Conservation (phyloP, 1,140 invertebrate genomes). For the Plutomurus gul region DNA sequence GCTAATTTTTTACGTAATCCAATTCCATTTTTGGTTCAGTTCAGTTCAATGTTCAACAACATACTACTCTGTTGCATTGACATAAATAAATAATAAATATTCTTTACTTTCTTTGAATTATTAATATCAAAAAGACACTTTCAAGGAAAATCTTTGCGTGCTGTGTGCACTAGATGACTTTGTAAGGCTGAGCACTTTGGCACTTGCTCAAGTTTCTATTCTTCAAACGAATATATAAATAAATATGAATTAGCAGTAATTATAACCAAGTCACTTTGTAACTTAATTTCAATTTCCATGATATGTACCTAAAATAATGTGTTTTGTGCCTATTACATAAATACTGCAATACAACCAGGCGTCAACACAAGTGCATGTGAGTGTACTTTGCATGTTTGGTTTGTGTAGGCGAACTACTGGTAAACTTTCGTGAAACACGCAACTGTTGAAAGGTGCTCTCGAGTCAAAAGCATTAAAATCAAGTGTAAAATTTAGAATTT, state of each 20-base stretch:
- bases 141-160: too few species aligned
- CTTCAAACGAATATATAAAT: too few species aligned
- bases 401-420: neutral
- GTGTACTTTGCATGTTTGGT: neutral
- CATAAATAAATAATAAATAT: neutral
- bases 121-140: neutral
- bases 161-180: too few species aligned
- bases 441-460: neutral
- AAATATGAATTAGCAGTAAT: too few species aligned
- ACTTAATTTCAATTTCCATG: too few species aligned
- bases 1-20: conserved; percentile 22
- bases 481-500: neutral
- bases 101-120: conserved; percentile 7
- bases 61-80: neutral
- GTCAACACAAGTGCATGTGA: neutral
- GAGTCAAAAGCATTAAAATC: neutral
- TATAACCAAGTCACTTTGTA: too few species aligned
- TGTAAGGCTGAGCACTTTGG: too few species aligned
- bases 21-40: neutral
- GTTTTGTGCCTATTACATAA: too few species aligned
- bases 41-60: conserved; percentile 6
- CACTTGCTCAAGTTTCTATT: too few species aligned
- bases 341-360: too few species aligned
- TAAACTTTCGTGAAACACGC: conserved; percentile 17
- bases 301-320: too few species aligned